Evolutionary conservation across 2,113 vertebrate species (phyloP).

Genomic region (Saccopteryx bilineata): DNA sequence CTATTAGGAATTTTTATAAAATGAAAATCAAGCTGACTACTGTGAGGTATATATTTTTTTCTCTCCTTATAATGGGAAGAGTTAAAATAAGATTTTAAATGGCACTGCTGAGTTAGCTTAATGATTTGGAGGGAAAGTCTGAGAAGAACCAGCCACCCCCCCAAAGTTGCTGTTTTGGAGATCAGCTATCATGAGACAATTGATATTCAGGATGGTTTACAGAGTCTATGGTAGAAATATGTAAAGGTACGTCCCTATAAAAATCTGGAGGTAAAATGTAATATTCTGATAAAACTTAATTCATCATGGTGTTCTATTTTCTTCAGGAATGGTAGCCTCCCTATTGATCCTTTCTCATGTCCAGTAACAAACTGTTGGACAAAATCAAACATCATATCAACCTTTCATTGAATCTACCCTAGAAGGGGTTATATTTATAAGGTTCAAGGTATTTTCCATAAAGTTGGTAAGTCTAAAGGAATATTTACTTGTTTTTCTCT

Average conservation of each 20-base stretch:
- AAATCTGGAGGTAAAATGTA: constrained; percentile 40
- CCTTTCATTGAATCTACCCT: not conserved
- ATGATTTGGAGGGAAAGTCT: not conserved
- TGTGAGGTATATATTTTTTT: not conserved
- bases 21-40: not conserved
- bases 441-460: not conserved
- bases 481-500: not conserved
- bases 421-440: not conserved
- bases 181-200: not conserved
- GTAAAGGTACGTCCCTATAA: not conserved
- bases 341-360: not conserved
- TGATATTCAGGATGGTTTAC: not conserved
- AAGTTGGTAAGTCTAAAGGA: not conserved
- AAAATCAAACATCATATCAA: not conserved
- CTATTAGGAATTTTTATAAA: not conserved
- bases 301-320: not conserved
- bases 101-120: not conserved
- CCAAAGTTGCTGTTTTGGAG: not conserved
- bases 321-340: not conserved
- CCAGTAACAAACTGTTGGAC: not conserved
- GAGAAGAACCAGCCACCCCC: not conserved
- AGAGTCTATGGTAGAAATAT: not conserved
- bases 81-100: not conserved
- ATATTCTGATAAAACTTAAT: not conserved
- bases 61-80: not conserved